Base-by-base conservation (phyloP, 2,113 vertebrate genomes). In the Burhinus oedicnemus region DNA sequence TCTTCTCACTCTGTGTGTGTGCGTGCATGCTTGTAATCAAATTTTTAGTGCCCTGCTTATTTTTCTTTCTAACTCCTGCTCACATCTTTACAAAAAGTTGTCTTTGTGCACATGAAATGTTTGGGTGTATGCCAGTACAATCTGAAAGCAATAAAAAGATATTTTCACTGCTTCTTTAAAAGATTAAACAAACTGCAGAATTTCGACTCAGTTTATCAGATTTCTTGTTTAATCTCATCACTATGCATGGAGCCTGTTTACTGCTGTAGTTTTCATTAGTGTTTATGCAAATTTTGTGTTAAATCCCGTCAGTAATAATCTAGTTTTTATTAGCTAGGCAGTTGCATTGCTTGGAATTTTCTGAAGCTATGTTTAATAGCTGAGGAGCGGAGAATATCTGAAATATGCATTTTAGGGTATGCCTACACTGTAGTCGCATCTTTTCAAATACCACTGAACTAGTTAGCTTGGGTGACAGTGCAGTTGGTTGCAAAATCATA, bases 221-320 rank as follows among this genome's bases (percentile, higher is more conserved):
- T 75, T 96, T 83, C 55, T 89, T 61, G 30, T 89, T 89, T 94
- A 75, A 93, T 96, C 89, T 95, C 88, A 71, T 95, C 79, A 76
- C 1, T 5, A 74, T 95, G 70, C 69, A 49, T 69, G 36, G 71
- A 76, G 23, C 44, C 29, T 81, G 5, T 90, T 97, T 96, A 81
- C 34, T 85, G 55, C 5, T 18, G 36, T 72, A 80, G 54, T 55
- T 88, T 84, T 60, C 58, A 58, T 85, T 90, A 84, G 54, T 76
- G 23, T 52, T 87, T 80, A 90, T 92, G 91, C 75, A 81, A 95
- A 90, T 96, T 88, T 57, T 81, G 2, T 96, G 27, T 90, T 95
- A 86, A 93, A 87, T 84, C 81, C 45, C 20, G 68, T 83, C 72
- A 87, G 40, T 81, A 79, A 89, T 84, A 93, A 92, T 89, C 54